Evolutionary conservation across 2,113 vertebrate genomes (phyloP).

Genomic region (Miniopterus natalensis): DNA sequence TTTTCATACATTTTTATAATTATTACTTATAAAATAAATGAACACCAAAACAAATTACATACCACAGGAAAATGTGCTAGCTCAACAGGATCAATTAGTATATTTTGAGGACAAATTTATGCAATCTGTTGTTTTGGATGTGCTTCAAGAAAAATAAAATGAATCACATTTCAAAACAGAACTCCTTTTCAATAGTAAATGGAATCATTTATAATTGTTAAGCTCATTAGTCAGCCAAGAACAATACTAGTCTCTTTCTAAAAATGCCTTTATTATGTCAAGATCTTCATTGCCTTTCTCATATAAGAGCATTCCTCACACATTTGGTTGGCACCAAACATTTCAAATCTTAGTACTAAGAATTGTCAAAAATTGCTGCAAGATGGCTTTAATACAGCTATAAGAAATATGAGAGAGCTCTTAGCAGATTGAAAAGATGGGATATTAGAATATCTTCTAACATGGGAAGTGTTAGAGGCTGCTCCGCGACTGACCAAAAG

Average conservation of each 20-base stretch:
- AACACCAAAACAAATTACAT: constrained; percentile 71
- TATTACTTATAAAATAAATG: constrained; percentile 67
- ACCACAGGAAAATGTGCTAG: constrained; percentile 68
- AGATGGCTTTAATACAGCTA: background rate
- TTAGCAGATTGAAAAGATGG: background rate
- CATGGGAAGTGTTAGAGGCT: background rate
- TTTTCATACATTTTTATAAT: constrained; percentile 64
- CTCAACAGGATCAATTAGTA: constrained; percentile 70
- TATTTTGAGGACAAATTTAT: constrained; percentile 64
- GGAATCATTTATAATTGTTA: constrained; percentile 60
- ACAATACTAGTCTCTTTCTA: constrained; percentile 33
- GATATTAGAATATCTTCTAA: background rate
- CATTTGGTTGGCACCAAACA: background rate
- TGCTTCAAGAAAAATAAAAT: constrained; percentile 80
- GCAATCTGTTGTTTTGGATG: constrained; percentile 71
- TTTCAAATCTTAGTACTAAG: constrained; percentile 28
- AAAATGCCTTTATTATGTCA: constrained; percentile 57
- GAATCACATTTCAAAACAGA: constrained; percentile 73
- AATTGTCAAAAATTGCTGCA: constrained; percentile 50
- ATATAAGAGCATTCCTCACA: constrained; percentile 22
- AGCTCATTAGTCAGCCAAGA: constrained; percentile 62
- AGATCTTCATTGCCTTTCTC: constrained; percentile 28
- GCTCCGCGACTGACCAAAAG: background rate
- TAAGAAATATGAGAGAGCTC: background rate
- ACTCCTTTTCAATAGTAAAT: constrained; percentile 65